Percentiles rank a stretch among this genome's conserved stretches.
Conservation (phyloP, 2,888 invertebrate genomes). For the Therioaphis trifolii region DNA sequence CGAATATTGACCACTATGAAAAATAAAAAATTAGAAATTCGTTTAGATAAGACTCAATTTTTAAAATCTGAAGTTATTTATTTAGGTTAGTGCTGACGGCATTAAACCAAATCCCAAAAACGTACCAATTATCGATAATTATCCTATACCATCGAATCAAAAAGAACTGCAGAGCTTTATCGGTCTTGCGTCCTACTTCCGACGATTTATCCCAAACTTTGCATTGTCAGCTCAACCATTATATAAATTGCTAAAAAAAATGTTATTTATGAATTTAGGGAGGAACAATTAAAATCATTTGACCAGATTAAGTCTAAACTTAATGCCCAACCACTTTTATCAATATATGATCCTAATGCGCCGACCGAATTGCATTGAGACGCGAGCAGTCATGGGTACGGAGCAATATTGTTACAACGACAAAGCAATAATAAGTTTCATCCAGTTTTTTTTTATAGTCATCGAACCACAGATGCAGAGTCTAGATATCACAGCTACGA, state of each 20-base stretch:
- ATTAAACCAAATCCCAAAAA: neutral
- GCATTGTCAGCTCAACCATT: neutral
- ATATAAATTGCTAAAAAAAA: neutral
- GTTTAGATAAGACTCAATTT: too few relatives aligned
- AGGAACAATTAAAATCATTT: neutral
- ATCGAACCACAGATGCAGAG: neutral
- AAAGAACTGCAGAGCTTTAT: neutral
- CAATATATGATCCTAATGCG: neutral
- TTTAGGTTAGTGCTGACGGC: neutral
- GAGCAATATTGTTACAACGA: neutral
- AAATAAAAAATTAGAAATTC: neutral
- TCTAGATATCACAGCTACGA: slow-evolving; percentile 23
- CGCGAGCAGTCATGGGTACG: neutral
- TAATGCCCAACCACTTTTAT: neutral
- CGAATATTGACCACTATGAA: neutral
- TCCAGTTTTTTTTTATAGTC: neutral
- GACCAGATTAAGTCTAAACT: neutral
- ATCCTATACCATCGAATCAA: neutral
- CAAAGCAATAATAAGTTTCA: neutral
- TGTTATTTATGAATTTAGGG: too few relatives aligned
- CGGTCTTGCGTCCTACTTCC: neutral
- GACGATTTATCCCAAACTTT: neutral
- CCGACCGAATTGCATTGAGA: neutral
- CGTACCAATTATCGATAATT: neutral
- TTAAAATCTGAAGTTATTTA: neutral